Evolutionary conservation across 2,888 invertebrate genomes (phyloP).

Genomic region (Dryobotodes eremita): DNA sequence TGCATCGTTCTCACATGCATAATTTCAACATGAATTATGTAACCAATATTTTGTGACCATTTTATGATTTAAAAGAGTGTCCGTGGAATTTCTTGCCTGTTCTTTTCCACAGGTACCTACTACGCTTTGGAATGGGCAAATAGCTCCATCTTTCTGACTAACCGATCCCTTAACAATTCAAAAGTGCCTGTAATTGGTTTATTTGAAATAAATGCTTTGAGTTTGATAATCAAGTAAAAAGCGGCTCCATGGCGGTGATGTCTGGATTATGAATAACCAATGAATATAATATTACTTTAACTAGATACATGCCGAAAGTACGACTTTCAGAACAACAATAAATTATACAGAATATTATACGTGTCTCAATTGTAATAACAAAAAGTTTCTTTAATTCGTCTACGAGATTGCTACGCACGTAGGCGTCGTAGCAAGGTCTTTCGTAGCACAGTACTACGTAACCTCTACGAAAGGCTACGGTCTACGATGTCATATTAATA

Average conservation of each 20-base stretch:
- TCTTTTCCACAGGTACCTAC: not conserved
- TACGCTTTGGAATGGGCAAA: too few species aligned
- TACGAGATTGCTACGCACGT: slow-evolving; percentile 40
- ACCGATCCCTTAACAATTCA: too few species aligned
- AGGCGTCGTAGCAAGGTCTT: slow-evolving; percentile 32
- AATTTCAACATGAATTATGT: too few species aligned
- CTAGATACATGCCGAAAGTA: not conserved
- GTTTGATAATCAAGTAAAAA: not conserved
- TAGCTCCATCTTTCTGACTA: too few species aligned
- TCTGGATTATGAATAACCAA: not conserved
- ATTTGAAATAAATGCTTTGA: too few species aligned
- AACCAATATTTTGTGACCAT: too few species aligned
- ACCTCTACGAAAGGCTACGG: slow-evolving; percentile 13
- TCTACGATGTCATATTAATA: not conserved
- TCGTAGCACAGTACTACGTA: slow-evolving; percentile 45
- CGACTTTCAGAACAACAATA: not conserved
- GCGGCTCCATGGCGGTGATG: too few species aligned
- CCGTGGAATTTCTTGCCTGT: too few species aligned
- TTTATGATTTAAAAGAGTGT: too few species aligned
- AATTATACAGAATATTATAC: not conserved
- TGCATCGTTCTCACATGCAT: too few species aligned
- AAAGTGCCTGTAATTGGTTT: too few species aligned
- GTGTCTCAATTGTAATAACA: not conserved
- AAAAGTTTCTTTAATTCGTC: not conserved
- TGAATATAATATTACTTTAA: not conserved